These are phyloP conservation scores for Polietes domitor DNA, from an alignment of 2,888 invertebrate genomes.

Conservation along the genomic window DNA sequence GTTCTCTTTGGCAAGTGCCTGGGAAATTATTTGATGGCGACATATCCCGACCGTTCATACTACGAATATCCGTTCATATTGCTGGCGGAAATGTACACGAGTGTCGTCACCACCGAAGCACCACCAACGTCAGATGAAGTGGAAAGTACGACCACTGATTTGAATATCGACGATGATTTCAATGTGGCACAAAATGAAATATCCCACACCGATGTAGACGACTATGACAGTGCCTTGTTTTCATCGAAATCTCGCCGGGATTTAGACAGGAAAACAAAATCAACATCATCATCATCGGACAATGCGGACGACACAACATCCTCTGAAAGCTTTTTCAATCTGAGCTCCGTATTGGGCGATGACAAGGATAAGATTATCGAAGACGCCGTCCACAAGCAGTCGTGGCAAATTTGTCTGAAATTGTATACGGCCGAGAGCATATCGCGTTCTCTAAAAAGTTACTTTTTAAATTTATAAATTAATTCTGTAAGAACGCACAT, in stretches of 20 bases:
- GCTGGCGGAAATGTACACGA: conserved; percentile 66
- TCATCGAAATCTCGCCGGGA: conserved; percentile 49
- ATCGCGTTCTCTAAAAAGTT: conserved; percentile 69
- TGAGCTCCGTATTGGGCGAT: not conserved
- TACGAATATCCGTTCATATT: conserved; percentile 71
- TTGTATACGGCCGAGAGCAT: conserved; percentile 71
- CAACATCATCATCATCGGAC: no score
- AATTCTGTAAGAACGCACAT: no score
- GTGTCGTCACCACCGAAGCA: conserved; percentile 6
- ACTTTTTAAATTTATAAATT: conserved; percentile 66
- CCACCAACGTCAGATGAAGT: conserved; percentile 12
- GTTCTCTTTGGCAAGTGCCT: conserved; percentile 70
- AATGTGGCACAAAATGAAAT: conserved; percentile 71
- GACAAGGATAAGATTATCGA: conserved; percentile 47
- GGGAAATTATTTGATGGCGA: conserved; percentile 64
- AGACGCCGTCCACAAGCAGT: conserved; percentile 40
- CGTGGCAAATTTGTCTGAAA: conserved; percentile 70
- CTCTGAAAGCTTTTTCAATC: conserved; percentile 45
- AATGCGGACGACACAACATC: not conserved
- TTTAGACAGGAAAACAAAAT: not conserved
- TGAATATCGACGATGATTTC: conserved; percentile 50
- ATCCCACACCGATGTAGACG: conserved; percentile 60
- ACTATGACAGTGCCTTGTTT: conserved; percentile 48
- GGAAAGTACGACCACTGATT: conserved; percentile 28
- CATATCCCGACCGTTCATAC: conserved; percentile 66